Evolutionary conservation across 2,113 vertebrate genomes (phyloP), one percentile per base, ranked within the genome.

Genomic region (Rhea americana): DNA sequence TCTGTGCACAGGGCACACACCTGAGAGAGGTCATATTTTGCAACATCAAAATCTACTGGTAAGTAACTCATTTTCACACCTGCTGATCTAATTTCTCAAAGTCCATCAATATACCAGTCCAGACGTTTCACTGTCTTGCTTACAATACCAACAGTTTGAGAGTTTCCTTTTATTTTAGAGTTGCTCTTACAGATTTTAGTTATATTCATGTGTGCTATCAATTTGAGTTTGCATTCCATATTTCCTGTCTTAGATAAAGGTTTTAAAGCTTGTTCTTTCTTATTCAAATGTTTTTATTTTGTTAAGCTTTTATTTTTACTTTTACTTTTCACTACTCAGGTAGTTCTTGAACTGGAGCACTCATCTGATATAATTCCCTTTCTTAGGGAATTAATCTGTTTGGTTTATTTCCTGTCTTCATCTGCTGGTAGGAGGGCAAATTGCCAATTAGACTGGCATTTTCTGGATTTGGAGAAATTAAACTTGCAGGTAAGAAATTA

Each of bases 381-480:
- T 96, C 93, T 95, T 94, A 93, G 91, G 92, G 95, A 95, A 95
- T 95, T 94, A 94, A 87, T 93, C 92, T 92, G 82, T 95, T 94
- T 96, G 95, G 71, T 96, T 96, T 96, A 96, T 96, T 96, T 94
- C 95, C 94, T 94, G 92, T 95, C 95, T 96, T 89, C 95, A 96
- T 96, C 96, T 96, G 92, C 96, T 96, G 95, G 87, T 96, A 96
- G 84, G 94, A 95, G 94, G 93, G 93, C 94, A 96, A 82, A 96
- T 96, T 96, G 95, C 96, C 87, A 91, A 85, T 75, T 96, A 91
- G 89, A 87, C 89, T 95, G 91, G 94, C 95, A 94, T 95, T 94
- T 93, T 93, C 95, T 95, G 92, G 93, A 94, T 96, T 96, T 94
- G 94, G 94, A 95, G 92, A 96, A 96, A 96, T 96, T 95, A 95